Conservation (phyloP, 2,113 vertebrate species). For the Fregata magnificens region DNA sequence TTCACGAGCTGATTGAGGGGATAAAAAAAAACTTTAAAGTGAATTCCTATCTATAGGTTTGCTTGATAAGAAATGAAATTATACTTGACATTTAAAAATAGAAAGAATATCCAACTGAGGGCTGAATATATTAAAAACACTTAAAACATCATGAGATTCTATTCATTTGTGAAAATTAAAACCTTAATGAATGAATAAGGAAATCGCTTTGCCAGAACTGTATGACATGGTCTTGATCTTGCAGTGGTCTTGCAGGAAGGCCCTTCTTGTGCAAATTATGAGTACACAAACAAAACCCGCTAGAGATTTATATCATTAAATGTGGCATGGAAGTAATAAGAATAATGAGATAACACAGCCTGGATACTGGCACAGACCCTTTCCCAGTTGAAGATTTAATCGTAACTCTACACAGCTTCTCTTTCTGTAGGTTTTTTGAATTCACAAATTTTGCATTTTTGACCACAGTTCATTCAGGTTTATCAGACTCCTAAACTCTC, state of each 20-base stretch:
- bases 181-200: not conserved
- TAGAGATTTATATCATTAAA: not conserved
- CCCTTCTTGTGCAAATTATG: not conserved
- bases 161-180: not conserved
- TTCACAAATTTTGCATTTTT: not conserved
- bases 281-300: rapidly evolving
- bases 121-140: not conserved
- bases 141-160: not conserved
- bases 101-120: not conserved
- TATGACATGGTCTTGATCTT: not conserved
- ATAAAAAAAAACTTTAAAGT: not conserved
- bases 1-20: not conserved
- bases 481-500: not conserved
- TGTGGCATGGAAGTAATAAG: not conserved
- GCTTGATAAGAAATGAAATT: not conserved
- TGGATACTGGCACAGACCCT: not conserved
- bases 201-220: not conserved
- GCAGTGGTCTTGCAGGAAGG: not conserved
- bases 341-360: not conserved
- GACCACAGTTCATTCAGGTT: not conserved
- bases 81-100: not conserved
- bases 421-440: not conserved
- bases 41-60: not conserved
- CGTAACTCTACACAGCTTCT: not conserved
- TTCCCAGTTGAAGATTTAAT: not conserved